Evolutionary conservation across 2,797 vertebrate species (phyloP).

Genomic region (Vireo griseus): DNA sequence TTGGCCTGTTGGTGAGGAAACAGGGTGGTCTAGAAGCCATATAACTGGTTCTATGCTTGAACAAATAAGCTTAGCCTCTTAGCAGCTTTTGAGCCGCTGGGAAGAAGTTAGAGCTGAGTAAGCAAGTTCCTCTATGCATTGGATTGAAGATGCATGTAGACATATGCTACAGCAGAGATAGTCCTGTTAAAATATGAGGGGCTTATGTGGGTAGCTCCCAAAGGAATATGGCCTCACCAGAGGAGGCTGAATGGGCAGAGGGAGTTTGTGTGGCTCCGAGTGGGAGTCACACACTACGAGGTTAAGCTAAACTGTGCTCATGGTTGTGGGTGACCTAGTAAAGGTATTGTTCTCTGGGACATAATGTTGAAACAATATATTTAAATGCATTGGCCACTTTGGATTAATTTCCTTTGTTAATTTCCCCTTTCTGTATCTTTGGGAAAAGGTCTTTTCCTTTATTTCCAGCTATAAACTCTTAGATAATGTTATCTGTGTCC

Average conservation of each 20-base stretch:
- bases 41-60: not conserved
- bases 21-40: not conserved
- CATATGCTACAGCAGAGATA: not conserved
- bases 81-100: not conserved
- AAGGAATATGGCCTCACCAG: not conserved
- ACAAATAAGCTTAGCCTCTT: not conserved
- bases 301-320: not conserved
- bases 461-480: not conserved
- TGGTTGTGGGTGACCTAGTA: not conserved
- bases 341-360: not conserved
- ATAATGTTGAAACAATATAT: not conserved
- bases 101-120: not conserved
- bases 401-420: not conserved
- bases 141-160: not conserved
- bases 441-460: not conserved
- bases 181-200: not conserved
- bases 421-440: not conserved
- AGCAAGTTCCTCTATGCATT: not conserved
- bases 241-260: not conserved
- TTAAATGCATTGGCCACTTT: not conserved
- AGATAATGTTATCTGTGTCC: not conserved
- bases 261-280: not conserved
- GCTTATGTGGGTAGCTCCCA: not conserved
- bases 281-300: not conserved
- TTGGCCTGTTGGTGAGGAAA: not conserved